Percentiles rank a stretch among this genome's conserved stretches.
phyloP scores from a whole-genome alignment of 2,113 vertebrate genomes.

The Nycticebus coucang region DNA sequence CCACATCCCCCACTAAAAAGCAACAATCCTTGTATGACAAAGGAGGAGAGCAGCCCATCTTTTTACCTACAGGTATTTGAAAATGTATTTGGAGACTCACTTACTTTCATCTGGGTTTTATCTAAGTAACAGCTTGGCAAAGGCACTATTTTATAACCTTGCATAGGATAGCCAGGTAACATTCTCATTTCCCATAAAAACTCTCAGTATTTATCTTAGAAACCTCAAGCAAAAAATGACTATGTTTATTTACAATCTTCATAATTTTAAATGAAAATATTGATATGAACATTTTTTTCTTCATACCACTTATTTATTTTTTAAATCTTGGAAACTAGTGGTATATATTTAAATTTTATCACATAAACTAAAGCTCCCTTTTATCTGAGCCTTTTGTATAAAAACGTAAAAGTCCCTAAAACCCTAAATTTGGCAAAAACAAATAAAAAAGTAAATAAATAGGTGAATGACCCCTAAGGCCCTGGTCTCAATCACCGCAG shows the following conservation, averaged over 20 bases:
- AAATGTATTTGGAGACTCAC: background rate
- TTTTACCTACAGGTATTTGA: background rate
- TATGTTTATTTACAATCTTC: background rate
- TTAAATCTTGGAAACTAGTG: background rate
- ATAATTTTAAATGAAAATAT: constrained; percentile 1
- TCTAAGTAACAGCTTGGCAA: background rate
- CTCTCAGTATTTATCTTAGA: background rate
- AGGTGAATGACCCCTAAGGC: too few species aligned
- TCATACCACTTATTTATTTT: background rate
- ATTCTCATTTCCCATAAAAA: background rate
- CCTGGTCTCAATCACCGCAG: too few species aligned
- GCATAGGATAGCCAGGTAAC: background rate
- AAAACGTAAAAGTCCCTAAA: background rate
- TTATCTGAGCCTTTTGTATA: background rate
- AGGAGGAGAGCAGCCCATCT: fast-evolving
- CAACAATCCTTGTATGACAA: background rate
- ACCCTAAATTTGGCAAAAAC: background rate
- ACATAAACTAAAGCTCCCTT: background rate
- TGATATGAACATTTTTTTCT: background rate
- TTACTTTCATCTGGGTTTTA: background rate
- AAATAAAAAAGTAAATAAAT: constrained; percentile 50
- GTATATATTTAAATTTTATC: background rate
- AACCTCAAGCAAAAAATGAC: background rate
- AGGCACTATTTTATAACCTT: background rate
- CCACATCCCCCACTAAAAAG: background rate